These are phyloP conservation scores for Orthonyx spaldingii DNA, from an alignment of 2,113 vertebrate species.

Conservation along the genomic window DNA sequence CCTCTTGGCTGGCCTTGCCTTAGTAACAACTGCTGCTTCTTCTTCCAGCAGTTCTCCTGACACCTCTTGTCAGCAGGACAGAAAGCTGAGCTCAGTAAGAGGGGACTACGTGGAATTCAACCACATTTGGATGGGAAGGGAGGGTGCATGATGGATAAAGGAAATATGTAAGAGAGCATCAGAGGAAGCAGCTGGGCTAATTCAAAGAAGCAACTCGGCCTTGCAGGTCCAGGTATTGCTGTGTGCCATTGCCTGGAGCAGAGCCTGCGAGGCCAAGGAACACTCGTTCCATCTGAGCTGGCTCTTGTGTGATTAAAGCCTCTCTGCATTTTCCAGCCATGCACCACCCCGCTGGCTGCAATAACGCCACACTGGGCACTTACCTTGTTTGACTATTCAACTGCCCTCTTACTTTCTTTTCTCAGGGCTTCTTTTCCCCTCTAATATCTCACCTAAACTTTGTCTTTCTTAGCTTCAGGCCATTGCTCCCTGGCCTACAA, in stretches of 20 bases:
- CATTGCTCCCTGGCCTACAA: slow-evolving; percentile 27
- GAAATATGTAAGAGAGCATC: not conserved
- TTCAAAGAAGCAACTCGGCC: not conserved
- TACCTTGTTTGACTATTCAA: not conserved
- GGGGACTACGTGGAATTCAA: not conserved
- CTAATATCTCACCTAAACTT: slow-evolving; percentile 7
- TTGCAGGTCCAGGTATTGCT: not conserved
- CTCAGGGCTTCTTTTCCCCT: not conserved
- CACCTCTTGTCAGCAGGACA: not conserved
- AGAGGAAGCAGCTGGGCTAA: not conserved
- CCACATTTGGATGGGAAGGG: not conserved
- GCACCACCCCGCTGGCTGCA: not conserved
- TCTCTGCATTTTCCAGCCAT: not conserved
- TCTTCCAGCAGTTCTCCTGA: not conserved
- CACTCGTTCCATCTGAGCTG: not conserved
- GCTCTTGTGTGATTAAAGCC: not conserved
- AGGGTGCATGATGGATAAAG: not conserved
- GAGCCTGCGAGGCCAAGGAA: not conserved
- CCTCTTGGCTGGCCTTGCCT: not conserved
- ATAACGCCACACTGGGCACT: not conserved
- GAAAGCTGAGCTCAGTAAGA: not conserved
- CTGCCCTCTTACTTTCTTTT: not conserved
- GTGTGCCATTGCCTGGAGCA: not conserved
- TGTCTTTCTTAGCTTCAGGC: slow-evolving; percentile 24
- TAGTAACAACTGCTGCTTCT: not conserved